These are phyloP conservation scores for Pempheris klunzingeri DNA, from an alignment of 2,797 vertebrate species.

Conservation along the genomic window DNA sequence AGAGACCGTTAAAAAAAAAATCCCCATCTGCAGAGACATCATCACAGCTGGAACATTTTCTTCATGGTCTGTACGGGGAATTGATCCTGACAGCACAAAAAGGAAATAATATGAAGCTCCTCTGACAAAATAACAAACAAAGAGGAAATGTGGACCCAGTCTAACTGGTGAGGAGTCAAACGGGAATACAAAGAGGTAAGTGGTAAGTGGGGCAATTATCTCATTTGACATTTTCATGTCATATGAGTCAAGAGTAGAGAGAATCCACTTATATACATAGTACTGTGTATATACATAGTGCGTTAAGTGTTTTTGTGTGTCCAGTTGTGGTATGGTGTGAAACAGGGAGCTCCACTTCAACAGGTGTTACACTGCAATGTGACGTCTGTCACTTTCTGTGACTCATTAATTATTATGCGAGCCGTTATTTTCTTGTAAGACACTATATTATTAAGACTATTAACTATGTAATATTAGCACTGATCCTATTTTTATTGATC, in stretches of 20 bases:
- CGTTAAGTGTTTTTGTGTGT: background rate
- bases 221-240: slow-evolving; percentile 3
- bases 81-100: slow-evolving; percentile 14
- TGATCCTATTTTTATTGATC: background rate
- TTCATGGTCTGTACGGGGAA: background rate
- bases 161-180: slow-evolving; percentile 38
- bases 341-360: background rate
- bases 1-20: background rate
- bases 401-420: too few relatives aligned
- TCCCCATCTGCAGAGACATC: background rate
- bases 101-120: slow-evolving; percentile 7
- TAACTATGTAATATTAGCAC: background rate
- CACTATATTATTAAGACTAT: too few relatives aligned
- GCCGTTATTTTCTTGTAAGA: too few relatives aligned
- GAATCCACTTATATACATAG: background rate
- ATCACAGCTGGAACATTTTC: background rate
- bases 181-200: slow-evolving; percentile 33
- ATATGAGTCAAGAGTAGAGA: background rate
- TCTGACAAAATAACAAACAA: slow-evolving; percentile 6
- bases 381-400: too few relatives aligned
- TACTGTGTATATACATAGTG: background rate
- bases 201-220: slow-evolving; percentile 42
- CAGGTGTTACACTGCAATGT: background rate
- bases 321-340: background rate
- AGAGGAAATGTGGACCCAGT: slow-evolving; percentile 44